phyloP scores from a whole-genome alignment of 2,888 invertebrate genomes.

The Aphidoletes aphidimyza region DNA sequence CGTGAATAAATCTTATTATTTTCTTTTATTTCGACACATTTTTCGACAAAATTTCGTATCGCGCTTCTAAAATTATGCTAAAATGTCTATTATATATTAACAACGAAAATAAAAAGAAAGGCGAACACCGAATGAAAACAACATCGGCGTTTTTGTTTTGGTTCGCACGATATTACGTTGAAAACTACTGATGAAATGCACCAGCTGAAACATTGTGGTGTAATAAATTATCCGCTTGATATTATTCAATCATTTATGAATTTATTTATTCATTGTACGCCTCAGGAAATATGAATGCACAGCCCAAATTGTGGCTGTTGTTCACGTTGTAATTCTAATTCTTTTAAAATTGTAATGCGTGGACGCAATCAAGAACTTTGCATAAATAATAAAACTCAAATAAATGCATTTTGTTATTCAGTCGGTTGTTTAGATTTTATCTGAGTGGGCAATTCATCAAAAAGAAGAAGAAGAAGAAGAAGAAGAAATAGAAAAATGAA shows the following conservation, averaged over 20 bases:
- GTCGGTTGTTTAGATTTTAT: conserved; percentile 41
- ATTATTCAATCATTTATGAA: conserved; percentile 42
- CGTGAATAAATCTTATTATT: no score
- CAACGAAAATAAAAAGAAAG: no score
- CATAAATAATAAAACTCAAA: not conserved
- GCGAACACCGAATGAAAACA: no score
- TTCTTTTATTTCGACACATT: not conserved
- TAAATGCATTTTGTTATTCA: not conserved
- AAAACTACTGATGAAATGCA: conserved; percentile 18
- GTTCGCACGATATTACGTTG: conserved; percentile 37
- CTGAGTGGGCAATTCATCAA: not conserved
- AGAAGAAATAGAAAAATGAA: no score
- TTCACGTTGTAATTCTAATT: not conserved
- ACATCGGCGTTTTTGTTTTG: conserved; percentile 20
- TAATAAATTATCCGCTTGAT: conserved; percentile 29
- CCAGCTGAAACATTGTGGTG: conserved; percentile 3
- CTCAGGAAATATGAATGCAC: conserved; percentile 25
- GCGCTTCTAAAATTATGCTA: no score
- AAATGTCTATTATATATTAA: no score
- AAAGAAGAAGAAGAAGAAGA: no score
- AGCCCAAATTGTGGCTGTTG: not conserved
- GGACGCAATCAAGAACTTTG: conserved; percentile 14
- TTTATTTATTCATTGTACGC: conserved; percentile 36
- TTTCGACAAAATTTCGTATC: not conserved
- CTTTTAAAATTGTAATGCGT: not conserved